phyloP scores from a whole-genome alignment of 1,140 invertebrate genomes.

The Neoseiulus cucumeris region DNA sequence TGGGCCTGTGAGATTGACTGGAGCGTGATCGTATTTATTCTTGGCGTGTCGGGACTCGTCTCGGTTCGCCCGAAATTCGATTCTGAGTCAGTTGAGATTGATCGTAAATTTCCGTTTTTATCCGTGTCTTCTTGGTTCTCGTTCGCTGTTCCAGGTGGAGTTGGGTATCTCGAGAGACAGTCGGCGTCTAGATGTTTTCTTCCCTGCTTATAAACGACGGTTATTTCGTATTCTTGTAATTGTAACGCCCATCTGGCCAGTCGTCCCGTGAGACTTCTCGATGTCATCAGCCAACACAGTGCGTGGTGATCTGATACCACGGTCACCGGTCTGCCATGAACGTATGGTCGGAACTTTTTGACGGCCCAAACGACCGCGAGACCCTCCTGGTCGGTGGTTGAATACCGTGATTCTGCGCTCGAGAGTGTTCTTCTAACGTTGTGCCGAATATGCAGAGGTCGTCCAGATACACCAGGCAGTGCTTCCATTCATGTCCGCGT shows the following conservation, averaged over 20 bases:
- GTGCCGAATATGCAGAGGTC: conserved; percentile 20
- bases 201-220: conserved; percentile 15
- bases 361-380: conserved; percentile 28
- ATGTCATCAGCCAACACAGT: not conserved
- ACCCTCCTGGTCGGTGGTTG: conserved; percentile 25
- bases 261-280: not conserved
- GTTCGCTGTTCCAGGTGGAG: too few species aligned
- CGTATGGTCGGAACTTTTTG: conserved; percentile 28
- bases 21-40: not conserved
- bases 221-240: conserved; percentile 18
- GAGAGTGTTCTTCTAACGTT: conserved; percentile 20
- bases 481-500: conserved; percentile 17
- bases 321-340: conserved; percentile 7
- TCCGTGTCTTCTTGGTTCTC: too few species aligned
- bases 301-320: not conserved
- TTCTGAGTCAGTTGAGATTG: too few species aligned
- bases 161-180: not conserved
- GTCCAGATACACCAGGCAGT: conserved; percentile 22
- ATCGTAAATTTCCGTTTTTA: too few species aligned
- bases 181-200: conserved; percentile 14
- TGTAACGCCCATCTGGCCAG: conserved; percentile 18
- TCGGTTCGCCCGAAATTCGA: too few species aligned
- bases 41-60: not conserved
- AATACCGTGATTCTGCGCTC: not conserved
- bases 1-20: not conserved